phyloP scores from a whole-genome alignment of 2,797 vertebrate genomes.

The Jordanella pulchra region DNA sequence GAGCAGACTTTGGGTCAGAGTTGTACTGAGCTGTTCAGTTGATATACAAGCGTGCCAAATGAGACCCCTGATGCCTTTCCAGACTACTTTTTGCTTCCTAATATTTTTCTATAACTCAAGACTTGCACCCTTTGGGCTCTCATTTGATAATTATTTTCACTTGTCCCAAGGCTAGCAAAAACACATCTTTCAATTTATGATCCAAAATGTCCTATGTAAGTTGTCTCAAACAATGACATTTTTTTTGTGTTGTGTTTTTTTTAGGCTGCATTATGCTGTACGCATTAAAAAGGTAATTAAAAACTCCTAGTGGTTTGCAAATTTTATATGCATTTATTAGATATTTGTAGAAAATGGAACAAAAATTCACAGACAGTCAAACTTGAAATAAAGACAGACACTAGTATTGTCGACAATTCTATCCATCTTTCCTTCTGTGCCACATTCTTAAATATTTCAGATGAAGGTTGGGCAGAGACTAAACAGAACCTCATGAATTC shows the following conservation, averaged over 20 bases:
- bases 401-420: constrained; percentile 47
- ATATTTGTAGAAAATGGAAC: constrained; percentile 13
- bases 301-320: constrained; percentile 4
- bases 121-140: no score
- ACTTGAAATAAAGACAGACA: constrained; percentile 51
- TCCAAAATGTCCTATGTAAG: not conserved
- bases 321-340: constrained; percentile 7
- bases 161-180: not conserved
- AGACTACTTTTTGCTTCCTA: no score
- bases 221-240: not conserved
- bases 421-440: constrained; percentile 56
- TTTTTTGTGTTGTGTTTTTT: not conserved
- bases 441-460: constrained; percentile 73
- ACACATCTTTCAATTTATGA: not conserved
- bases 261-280: not conserved
- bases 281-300: not conserved
- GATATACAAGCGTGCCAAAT: no score
- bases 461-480: constrained; percentile 65
- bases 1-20: no score
- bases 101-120: no score
- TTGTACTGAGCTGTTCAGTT: no score
- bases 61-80: no score
- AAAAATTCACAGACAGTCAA: constrained; percentile 17
- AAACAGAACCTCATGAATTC: constrained; percentile 76
- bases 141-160: no score